These are phyloP conservation scores for Habropoda laboriosa DNA, from an alignment of 1,140 invertebrate species.

Conservation along the genomic window DNA sequence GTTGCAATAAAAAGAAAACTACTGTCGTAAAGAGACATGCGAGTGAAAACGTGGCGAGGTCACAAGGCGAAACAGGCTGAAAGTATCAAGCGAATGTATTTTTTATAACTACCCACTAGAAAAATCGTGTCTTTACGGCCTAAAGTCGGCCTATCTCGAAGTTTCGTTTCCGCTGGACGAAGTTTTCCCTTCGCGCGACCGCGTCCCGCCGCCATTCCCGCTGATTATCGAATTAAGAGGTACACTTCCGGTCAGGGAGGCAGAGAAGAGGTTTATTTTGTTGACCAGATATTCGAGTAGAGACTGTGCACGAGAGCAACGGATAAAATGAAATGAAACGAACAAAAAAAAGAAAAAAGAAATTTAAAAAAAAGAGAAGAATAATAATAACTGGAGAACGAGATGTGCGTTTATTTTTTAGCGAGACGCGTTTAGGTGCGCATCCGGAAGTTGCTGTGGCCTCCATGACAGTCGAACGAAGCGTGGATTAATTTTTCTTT, in stretches of 20 bases:
- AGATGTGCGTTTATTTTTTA: conserved; percentile 57
- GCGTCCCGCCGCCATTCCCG: conserved; percentile 4
- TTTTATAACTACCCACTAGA: conserved; percentile 32
- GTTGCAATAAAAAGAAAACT: background rate
- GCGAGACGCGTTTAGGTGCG: conserved; percentile 16
- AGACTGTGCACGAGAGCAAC: conserved; percentile 1
- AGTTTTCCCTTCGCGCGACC: background rate
- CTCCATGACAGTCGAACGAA: background rate
- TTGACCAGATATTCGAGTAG: conserved; percentile 47
- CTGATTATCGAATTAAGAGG: conserved; percentile 50
- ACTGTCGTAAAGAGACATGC: conserved; percentile 5
- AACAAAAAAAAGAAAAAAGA: background rate
- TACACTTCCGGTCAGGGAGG: conserved; percentile 38
- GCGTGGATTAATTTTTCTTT: conserved; percentile 17
- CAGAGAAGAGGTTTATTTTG: conserved; percentile 65
- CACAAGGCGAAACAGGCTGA: conserved; percentile 20
- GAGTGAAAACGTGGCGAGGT: conserved; percentile 8
- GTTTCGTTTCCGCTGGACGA: conserved; percentile 4
- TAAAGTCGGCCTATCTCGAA: conserved; percentile 3
- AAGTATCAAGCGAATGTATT: conserved; percentile 28
- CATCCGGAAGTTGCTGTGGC: conserved; percentile 1
- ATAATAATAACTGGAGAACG: conserved; percentile 31
- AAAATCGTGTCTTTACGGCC: conserved; percentile 8
- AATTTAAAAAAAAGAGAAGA: conserved; percentile 14
- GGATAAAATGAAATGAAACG: no score